These are phyloP conservation scores for Pemphigus obesinymphae DNA, from an alignment of 1,140 invertebrate genomes.

Conservation along the genomic window DNA sequence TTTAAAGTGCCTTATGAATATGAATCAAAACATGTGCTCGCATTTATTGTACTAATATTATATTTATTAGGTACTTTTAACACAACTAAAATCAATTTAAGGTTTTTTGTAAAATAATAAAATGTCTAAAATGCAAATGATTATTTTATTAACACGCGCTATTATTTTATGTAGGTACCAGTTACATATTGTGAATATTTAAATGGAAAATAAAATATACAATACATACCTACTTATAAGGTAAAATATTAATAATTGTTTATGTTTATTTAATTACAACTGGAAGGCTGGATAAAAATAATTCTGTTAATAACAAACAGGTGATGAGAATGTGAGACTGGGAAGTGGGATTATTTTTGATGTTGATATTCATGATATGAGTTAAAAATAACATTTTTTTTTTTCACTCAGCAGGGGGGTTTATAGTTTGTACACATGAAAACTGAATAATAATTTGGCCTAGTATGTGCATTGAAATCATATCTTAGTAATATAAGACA, in stretches of 20 bases:
- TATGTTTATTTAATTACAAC: too few species aligned
- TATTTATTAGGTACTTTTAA: conserved; percentile 52
- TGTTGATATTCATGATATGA: too few species aligned
- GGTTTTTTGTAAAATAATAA: conserved; percentile 17
- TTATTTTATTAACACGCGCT: neutral
- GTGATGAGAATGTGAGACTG: neutral
- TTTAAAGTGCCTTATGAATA: conserved; percentile 12
- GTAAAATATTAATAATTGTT: too few species aligned
- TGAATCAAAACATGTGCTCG: conserved; percentile 2
- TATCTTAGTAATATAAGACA: neutral
- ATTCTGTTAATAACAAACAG: neutral
- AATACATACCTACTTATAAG: neutral
- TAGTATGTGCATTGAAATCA: neutral
- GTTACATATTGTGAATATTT: neutral
- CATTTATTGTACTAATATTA: conserved; percentile 47
- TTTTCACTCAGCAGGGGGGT: conserved; percentile 45
- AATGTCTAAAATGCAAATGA: neutral
- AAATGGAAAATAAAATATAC: neutral
- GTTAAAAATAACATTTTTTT: neutral
- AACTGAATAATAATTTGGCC: neutral
- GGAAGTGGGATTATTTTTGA: neutral
- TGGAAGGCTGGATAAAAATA: neutral
- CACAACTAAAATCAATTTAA: conserved; percentile 44
- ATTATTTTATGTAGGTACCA: neutral
- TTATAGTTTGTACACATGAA: neutral